Base-by-base conservation (phyloP, 2,888 invertebrate species). In the Theretra japonica region DNA sequence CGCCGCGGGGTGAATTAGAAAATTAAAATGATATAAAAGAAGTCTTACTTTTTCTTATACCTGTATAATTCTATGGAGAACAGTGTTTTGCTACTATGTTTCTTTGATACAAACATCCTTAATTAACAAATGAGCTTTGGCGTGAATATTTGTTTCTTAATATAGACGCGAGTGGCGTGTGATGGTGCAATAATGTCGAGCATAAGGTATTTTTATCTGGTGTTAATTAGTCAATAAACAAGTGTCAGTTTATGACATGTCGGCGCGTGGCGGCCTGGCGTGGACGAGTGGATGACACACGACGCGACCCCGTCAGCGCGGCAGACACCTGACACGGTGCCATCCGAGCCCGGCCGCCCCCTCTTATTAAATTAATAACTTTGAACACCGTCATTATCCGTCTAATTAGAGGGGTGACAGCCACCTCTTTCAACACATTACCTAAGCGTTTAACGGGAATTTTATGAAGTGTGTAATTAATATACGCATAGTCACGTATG, bases 321-420 rank as follows among this genome's bases (percentile, higher is more conserved):
- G 23, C 69, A 68, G 77, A 69, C 73, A 78, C 78, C 75, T 78
- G 77, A 78, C 75, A 76, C 77, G 73, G 73, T 28, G 70, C 59
- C 73, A 82, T 71, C 71, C 65, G 65, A 70, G 28, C 71, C 73
- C 74, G 28, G 58, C 59, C 88, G 85, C 90, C 92, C 92, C 89
- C 79, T 86, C 88, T 93, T 94, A 94, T 94, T 93, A 94, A 94
- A 93, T 93, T 94, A 94, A 94, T 94, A 94, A 94, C 92, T 92
- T 84, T 84, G 90, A 91, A 90, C 92, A 88, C 88, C 87, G 89
- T 92, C 89, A 93, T 93, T 93, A 93, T 88, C 88, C 89, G 82
- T 79, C 92, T 94, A 93, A 93, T 93, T 93, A 91, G 91, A 92
- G 91, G 93, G 93, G 92, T 85, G 92, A 91, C 88, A 90, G 89